A percentile compares a stretch with the other conserved stretches of the same genome.
These are phyloP conservation scores for Clarias fuscus DNA, from an alignment of 2,797 vertebrate species.

Conservation along the genomic window DNA sequence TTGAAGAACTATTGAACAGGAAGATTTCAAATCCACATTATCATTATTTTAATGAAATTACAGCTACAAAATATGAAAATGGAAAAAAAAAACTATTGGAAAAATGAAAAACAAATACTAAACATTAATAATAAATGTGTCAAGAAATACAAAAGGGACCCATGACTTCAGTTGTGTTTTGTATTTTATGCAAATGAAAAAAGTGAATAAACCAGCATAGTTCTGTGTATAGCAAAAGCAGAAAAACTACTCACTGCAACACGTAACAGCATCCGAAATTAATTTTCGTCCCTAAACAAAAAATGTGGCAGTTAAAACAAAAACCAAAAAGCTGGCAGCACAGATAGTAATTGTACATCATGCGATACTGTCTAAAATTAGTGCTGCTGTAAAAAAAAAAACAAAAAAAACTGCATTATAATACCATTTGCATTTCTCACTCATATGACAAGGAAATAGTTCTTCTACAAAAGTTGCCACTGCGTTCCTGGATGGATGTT, in stretches of 20 bases:
- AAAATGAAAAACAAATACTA: not conserved
- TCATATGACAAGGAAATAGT: constrained; percentile 7
- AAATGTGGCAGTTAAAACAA: not conserved
- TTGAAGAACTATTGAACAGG: not conserved
- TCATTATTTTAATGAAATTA: not conserved
- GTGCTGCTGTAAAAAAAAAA: not conserved
- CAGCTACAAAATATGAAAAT: constrained; percentile 9
- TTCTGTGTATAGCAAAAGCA: not conserved
- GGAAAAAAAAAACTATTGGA: not conserved
- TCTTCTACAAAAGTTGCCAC: not conserved
- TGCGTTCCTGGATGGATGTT: not conserved
- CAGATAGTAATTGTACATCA: not conserved
- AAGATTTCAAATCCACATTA: not conserved
- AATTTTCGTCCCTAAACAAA: not conserved
- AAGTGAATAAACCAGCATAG: not conserved
- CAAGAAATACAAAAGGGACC: constrained; percentile 10
- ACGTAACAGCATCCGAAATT: not conserved
- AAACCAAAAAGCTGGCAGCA: not conserved
- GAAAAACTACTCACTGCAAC: not conserved
- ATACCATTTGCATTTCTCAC: constrained; percentile 22
- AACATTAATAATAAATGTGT: constrained; percentile 1
- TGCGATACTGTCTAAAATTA: constrained; percentile 1
- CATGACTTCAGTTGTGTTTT: not conserved
- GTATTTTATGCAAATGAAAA: constrained; percentile 13
- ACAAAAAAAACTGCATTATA: not conserved